Conservation (phyloP, 2,888 invertebrate species). For the Pinctada fucata region DNA sequence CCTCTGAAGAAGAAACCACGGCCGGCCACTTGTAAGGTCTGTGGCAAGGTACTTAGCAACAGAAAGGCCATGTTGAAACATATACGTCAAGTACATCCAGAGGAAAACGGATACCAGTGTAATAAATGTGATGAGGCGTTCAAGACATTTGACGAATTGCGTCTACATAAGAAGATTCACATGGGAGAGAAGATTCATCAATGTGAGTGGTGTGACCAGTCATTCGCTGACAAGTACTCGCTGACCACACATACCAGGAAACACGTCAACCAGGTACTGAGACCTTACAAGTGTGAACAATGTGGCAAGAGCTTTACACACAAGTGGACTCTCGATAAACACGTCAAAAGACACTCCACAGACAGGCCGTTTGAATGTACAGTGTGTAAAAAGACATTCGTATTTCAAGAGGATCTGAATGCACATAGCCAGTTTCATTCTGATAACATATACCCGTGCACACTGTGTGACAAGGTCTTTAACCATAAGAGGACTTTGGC, state of each 20-base stretch:
- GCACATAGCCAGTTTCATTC: neutral
- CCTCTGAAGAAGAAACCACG: neutral
- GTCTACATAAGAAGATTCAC: neutral
- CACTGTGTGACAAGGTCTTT: neutral
- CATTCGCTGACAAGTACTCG: neutral
- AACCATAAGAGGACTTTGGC: neutral
- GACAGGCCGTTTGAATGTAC: neutral
- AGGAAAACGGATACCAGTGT: neutral
- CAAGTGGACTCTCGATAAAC: slow-evolving; percentile 3
- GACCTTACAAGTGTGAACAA: neutral
- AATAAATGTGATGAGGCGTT: neutral
- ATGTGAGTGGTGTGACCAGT: neutral
- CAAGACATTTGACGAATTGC: neutral
- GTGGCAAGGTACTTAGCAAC: neutral
- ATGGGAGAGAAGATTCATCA: neutral
- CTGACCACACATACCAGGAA: neutral
- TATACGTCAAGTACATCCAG: neutral
- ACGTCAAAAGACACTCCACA: neutral
- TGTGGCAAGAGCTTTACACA: neutral
- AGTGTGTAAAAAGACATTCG: neutral
- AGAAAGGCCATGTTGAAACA: neutral
- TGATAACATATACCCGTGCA: neutral
- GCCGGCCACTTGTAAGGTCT: neutral
- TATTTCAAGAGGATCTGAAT: neutral
- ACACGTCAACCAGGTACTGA: neutral